Evolutionary conservation across 1,140 invertebrate species (phyloP), one percentile per base, ranked within the genome.

Genomic region (Doryteuthis pealeii): DNA sequence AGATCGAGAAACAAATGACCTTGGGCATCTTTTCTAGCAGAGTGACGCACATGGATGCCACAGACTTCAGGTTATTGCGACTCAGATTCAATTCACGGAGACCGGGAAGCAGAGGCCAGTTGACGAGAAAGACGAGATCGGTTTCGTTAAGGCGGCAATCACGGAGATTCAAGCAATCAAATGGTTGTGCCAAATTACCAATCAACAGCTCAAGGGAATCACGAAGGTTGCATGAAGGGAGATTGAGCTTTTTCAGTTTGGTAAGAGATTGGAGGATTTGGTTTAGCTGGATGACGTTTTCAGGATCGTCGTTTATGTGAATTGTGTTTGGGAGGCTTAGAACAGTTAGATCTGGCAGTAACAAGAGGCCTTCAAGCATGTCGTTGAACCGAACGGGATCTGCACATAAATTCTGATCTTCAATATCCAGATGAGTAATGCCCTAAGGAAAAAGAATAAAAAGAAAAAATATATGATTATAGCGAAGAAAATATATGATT

Each of bases 21-120:
- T 68, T 54, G 14, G 76, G 74, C 78, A 84, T 81, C 26, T 71
- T 74, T 12, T 74, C 66, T 35, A 86, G 40, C 71, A 85, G 30
- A 14, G 49, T 68, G 3, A 76, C 72, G 40, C 77, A 67, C 35
- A 73, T 65, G 31, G 72, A 43, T 0, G 68, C 72, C n/a, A 74
- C 66, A 15, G 35, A 70, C 26, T 79, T 70, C 6, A 86, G 74
- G 74, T 81, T 82, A 73, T 86, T 86, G 66, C 83, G 77, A 74
- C 84, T 86, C 15, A 86, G 70, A 70, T 86, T 85, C 49, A 86
- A 62, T 62, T 86, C 84, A 26, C 78, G 70, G 14, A 86, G 72
- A n/a, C 67, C 71, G 1, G 66, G 10, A 6, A 84, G 30, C 1
- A 66, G 67, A 5, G 74, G 62, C 84, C 83, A 85, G 30, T 78